Base-by-base conservation (phyloP, 2,888 invertebrate genomes). In the Nematopogon swammerdamellus region DNA sequence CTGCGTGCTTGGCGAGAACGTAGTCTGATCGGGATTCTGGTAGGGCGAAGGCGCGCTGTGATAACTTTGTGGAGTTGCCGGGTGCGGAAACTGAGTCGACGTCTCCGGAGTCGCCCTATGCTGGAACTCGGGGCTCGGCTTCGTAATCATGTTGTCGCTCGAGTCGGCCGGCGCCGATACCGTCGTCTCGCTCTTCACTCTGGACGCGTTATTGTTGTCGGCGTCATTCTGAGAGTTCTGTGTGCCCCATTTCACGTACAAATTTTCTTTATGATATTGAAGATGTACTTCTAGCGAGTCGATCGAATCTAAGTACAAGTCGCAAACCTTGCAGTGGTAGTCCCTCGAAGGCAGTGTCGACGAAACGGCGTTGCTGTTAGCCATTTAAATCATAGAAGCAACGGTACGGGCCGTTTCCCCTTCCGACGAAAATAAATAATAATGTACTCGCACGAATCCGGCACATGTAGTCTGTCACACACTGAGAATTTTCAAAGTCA, bases 261-360 rank as follows among this genome's bases (percentile, higher is more conserved):
- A 75, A 63, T 88, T 88, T 63, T 90, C 89, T 67, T 89, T 88
- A 62, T 90, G 89, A 68, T 91, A 91, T 63, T 87, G 86, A 60
- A 89, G 76, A 72, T 91, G 91, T 55, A 91, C 90, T 61, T 90
- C 87, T 57, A 91, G 80, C 52, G 89, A 90, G 61, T 87, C 87
- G 52, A 84, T 83, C 59, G 88, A 88, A 66, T 91, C 89, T 64
- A 91, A 84, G 62, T 82, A 84, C 57, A 89, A 73, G 61, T 86
- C 86, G 75, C 91, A 91, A 69, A 89, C 85, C 70, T 87, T 86
- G 74, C 90, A 91, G 65, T 85, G 85, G 67, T 84, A 84, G 60
- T 85, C 83, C 63, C 80, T 80, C 70, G 82, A 68, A 72, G 82
- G 67, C 69, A 82, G 67, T 57, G 79, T 68, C 74, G 83, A 67